A percentile compares a stretch with the other conserved stretches of the same genome.
Evolutionary conservation across 1,140 invertebrate genomes (phyloP).

Genomic region (Oscheius sp.): DNA sequence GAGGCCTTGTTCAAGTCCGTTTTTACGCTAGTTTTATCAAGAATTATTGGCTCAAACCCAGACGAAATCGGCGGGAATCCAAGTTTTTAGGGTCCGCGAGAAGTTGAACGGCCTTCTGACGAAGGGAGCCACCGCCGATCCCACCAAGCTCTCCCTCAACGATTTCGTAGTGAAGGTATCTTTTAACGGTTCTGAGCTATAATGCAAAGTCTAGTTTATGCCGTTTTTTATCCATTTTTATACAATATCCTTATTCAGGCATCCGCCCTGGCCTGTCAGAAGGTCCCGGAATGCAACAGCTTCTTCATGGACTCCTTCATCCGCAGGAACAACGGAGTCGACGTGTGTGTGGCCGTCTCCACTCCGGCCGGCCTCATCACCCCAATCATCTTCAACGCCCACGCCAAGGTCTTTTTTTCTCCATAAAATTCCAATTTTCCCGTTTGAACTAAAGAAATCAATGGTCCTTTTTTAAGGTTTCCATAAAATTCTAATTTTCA

Average conservation of each 20-base stretch:
- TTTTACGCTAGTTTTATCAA: slow-evolving; percentile 68
- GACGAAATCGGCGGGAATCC: no score
- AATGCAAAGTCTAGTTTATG: no score
- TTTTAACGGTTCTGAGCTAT: not conserved
- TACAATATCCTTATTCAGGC: slow-evolving; percentile 56
- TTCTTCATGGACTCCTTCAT: slow-evolving; percentile 90
- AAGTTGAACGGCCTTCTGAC: slow-evolving; percentile 74
- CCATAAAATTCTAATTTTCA: slow-evolving; percentile 76
- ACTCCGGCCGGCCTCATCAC: slow-evolving; percentile 93
- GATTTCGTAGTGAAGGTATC: slow-evolving; percentile 86
- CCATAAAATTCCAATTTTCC: not conserved
- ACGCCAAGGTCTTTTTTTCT: slow-evolving; percentile 70
- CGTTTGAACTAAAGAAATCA: no score
- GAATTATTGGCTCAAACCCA: slow-evolving; percentile 95
- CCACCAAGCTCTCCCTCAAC: slow-evolving; percentile 81
- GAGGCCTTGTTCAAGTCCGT: slow-evolving; percentile 71
- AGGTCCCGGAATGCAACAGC: slow-evolving; percentile 90
- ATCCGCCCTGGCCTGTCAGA: slow-evolving; percentile 81
- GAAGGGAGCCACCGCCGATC: slow-evolving; percentile 64
- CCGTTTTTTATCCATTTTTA: no score
- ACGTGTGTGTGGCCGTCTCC: slow-evolving; percentile 93
- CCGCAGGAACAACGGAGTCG: slow-evolving; percentile 87
- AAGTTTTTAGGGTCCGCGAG: slow-evolving; percentile 74
- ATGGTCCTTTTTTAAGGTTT: slow-evolving; percentile 71
- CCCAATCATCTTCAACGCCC: slow-evolving; percentile 90